These are phyloP conservation scores for Macrophya alboannulata DNA, from an alignment of 2,888 invertebrate species.

Conservation along the genomic window DNA sequence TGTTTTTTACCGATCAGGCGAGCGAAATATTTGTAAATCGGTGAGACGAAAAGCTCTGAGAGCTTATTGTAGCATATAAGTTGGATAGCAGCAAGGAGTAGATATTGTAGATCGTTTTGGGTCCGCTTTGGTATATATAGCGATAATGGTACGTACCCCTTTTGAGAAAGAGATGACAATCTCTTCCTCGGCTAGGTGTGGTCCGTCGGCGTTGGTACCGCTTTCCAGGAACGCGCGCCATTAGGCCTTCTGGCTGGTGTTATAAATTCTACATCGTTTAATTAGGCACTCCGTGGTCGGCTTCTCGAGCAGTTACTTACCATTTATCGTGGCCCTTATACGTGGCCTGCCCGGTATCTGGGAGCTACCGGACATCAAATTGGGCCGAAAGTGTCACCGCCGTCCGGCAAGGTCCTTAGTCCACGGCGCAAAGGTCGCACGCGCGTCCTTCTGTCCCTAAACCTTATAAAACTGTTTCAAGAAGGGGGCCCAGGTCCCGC, in stretches of 20 bases:
- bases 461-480: neutral
- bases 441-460: conserved; percentile 48
- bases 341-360: conserved; percentile 73
- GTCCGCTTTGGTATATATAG: conserved; percentile 31
- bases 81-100: neutral
- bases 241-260: conserved; percentile 79
- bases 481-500: conserved; percentile 22
- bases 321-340: conserved; percentile 70
- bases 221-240: conserved; percentile 80
- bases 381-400: conserved; percentile 69
- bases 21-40: neutral
- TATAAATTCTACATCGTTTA: conserved; percentile 80
- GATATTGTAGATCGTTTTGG: conserved; percentile 35
- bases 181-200: conserved; percentile 76
- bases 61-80: neutral
- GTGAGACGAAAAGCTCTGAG: neutral
- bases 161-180: conserved; percentile 74
- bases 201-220: conserved; percentile 75
- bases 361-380: conserved; percentile 76
- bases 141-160: conserved; percentile 55
- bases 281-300: conserved; percentile 76
- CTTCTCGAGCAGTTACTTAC: conserved; percentile 71
- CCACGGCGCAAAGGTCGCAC: conserved; percentile 61
- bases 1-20: neutral
- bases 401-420: conserved; percentile 48